Evolutionary conservation across 2,113 vertebrate genomes (phyloP), one percentile per base, ranked within the genome.

Genomic region (Lichenostomus cassidix): DNA sequence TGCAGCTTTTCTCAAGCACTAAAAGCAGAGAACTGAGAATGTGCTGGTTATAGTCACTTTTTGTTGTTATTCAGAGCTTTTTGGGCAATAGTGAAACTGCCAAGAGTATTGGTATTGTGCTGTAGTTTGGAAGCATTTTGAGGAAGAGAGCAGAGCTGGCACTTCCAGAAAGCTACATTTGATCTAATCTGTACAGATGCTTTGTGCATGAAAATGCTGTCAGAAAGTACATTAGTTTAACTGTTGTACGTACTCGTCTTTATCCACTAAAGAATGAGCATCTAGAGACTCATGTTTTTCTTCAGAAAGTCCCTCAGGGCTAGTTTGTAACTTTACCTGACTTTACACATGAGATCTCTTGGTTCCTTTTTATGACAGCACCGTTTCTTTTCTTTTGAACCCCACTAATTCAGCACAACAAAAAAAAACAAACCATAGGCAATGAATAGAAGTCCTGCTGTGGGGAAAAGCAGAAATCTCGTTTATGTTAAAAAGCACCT

Each of bases 251-350:
- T 44, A n/a, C 62, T 85, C 79, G 18, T 67, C 58, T 71, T 25
- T 78, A 41, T 37, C 44, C 62, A 58, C 60, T 56, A 60, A 81
- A 70, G 80, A 68, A 18, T 50, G 28, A 59, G 71, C 49, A 89
- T 82, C 77, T 75, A 71, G 35, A 60, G 21, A 13, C 42, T 87
- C 7, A 4, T 92, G 64, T 62, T 94, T 89, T 92, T 68, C 44
- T 95, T 68, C 53, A 94, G 44, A 82, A 96, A 87, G 69, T 87
- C 89, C 83, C 91, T 71, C 16, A 21, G 49, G 89, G 68, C 35
- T 87, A 52, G 52, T 79, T 91, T 89, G 76, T 84, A 47, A 39
- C 56, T 86, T 78, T 19, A 70, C 90, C 46, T 93, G 69, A 58
- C 35, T 89, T 81, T 31, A 70, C 19, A n/a, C 27, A 50, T 63